Evolutionary conservation across 2,797 vertebrate genomes (phyloP).

Genomic region (Numenius phaeopus): DNA sequence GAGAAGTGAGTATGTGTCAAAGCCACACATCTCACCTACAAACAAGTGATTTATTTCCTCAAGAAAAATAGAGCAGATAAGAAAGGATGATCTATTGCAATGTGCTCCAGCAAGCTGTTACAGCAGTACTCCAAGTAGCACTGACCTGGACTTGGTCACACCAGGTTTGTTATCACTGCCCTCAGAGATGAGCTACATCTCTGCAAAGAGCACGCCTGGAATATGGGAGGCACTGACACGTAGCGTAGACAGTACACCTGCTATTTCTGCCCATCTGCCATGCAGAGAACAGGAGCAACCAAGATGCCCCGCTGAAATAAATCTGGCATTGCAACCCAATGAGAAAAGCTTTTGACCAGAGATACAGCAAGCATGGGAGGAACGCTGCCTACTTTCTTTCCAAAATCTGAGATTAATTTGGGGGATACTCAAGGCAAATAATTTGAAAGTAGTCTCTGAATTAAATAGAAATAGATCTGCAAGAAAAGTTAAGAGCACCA

Average conservation of each 20-base stretch:
- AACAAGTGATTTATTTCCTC: conserved; percentile 50
- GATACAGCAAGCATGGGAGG: background rate
- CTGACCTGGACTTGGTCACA: background rate
- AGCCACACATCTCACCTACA: background rate
- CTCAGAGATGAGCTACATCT: background rate
- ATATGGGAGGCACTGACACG: background rate
- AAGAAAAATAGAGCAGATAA: background rate
- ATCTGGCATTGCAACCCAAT: background rate
- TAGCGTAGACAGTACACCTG: rapidly evolving
- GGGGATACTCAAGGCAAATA: background rate
- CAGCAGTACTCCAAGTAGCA: background rate
- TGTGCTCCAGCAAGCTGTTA: conserved; percentile 1
- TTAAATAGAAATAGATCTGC: background rate
- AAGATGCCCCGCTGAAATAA: background rate
- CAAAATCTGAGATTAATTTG: background rate
- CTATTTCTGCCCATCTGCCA: background rate
- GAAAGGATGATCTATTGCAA: conserved; percentile 21
- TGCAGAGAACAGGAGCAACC: background rate
- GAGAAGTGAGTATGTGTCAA: background rate
- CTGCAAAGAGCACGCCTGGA: background rate
- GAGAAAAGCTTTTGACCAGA: background rate
- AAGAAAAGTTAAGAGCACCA: background rate
- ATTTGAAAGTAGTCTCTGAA: background rate
- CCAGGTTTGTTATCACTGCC: background rate
- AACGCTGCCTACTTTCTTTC: background rate